A percentile compares a stretch with the other conserved stretches of the same genome.
These are phyloP conservation scores for Morpho helenor DNA, from an alignment of 2,888 invertebrate species.

Conservation along the genomic window DNA sequence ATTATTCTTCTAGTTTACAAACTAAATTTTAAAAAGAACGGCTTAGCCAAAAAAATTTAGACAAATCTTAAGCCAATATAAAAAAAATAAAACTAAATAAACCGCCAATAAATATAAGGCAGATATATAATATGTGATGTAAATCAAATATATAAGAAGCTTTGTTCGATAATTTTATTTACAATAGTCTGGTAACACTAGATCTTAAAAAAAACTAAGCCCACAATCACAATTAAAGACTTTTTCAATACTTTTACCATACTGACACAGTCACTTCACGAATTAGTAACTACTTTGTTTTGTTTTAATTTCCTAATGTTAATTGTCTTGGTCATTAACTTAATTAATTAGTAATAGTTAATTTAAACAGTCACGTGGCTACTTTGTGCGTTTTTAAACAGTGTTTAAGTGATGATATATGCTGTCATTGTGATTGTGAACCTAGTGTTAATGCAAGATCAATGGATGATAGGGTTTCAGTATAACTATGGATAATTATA, in stretches of 20 bases:
- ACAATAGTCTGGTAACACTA: conserved; percentile 62
- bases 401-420: no score
- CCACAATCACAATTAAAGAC: not conserved
- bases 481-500: conserved; percentile 9
- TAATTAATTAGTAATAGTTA: no score
- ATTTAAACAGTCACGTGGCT: no score
- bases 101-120: conserved; percentile 47
- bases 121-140: conserved; percentile 48
- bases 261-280: no score
- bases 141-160: conserved; percentile 50
- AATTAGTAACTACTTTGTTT: no score
- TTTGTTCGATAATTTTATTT: conserved; percentile 50
- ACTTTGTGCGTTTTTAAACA: no score
- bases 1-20: conserved; percentile 24
- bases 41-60: conserved; percentile 49
- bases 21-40: conserved; percentile 26
- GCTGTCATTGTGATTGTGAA: not conserved
- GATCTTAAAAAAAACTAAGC: conserved; percentile 16
- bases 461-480: conserved; percentile 16
- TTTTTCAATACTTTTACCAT: no score
- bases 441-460: conserved; percentile 2
- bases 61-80: conserved; percentile 51
- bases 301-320: no score
- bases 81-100: conserved; percentile 46
- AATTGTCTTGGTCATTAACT: no score